These are phyloP conservation scores for Xenotilapia flavipinnis DNA, from an alignment of 2,113 vertebrate species.

Conservation along the genomic window DNA sequence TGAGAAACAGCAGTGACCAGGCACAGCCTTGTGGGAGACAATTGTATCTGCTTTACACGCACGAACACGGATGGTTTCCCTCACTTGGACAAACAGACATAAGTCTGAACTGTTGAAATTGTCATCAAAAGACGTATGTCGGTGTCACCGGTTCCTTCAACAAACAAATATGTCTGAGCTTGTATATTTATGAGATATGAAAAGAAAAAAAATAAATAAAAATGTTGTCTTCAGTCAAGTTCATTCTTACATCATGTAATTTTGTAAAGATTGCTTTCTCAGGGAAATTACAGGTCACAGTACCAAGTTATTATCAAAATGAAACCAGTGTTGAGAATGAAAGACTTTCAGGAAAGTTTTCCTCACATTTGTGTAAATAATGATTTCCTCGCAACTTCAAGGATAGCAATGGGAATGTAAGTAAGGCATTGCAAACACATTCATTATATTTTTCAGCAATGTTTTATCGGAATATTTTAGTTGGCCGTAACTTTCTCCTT, in stretches of 20 bases:
- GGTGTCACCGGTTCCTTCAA: not conserved
- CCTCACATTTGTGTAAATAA: not conserved
- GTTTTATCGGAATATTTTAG: not conserved
- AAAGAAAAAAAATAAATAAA: not conserved
- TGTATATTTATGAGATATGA: not conserved
- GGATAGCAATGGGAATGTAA: not conserved
- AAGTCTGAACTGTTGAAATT: not conserved
- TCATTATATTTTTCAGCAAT: not conserved
- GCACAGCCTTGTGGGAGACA: constrained; percentile 3
- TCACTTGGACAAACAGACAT: not conserved
- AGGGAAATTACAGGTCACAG: not conserved
- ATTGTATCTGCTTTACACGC: not conserved
- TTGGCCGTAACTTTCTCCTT: not conserved
- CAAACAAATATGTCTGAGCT: not conserved
- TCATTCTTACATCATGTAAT: not conserved
- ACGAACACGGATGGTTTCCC: not conserved
- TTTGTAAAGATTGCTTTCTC: not conserved
- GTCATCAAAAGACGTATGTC: not conserved
- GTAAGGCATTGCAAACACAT: not conserved
- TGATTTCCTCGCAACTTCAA: not conserved
- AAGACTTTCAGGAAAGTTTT: not conserved
- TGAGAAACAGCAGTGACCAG: not conserved
- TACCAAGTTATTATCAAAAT: not conserved
- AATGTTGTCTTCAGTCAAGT: not conserved
- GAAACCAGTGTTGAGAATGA: not conserved